phyloP scores from a whole-genome alignment of 2,888 invertebrate species.

The Trachelus iudaicus region DNA sequence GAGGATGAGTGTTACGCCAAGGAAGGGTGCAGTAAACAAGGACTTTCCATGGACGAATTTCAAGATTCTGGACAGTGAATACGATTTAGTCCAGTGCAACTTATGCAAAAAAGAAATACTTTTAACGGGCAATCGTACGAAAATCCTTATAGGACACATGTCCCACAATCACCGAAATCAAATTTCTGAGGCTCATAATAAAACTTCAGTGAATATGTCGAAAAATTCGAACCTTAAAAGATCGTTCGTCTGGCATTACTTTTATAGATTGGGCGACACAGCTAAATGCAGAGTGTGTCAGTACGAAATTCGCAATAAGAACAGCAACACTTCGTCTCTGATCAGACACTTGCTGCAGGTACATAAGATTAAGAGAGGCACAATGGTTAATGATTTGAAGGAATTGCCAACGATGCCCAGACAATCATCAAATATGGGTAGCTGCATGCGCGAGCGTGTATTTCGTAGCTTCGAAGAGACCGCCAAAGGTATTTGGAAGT shows the following conservation, averaged over 20 bases:
- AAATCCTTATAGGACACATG: neutral
- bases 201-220: neutral
- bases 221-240: neutral
- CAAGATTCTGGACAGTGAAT: neutral
- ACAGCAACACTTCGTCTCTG: slow-evolving; percentile 13
- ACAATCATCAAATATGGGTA: slow-evolving; percentile 2
- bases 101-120: neutral
- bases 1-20: neutral
- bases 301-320: slow-evolving; percentile 5
- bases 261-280: slow-evolving; percentile 7
- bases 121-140: neutral
- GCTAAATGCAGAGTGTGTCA: slow-evolving; percentile 14
- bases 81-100: neutral
- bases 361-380: slow-evolving; percentile 4
- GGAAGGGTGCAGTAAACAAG: neutral
- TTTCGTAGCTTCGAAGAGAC: slow-evolving; percentile 3
- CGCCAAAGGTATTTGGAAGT: slow-evolving; percentile 1
- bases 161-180: neutral
- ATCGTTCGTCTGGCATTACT: slow-evolving; percentile 18
- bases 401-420: slow-evolving; percentile 7
- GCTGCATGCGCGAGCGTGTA: slow-evolving; percentile 7
- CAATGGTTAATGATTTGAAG: slow-evolving; percentile 1
- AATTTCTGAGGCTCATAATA: neutral
- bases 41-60: neutral
- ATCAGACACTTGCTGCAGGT: slow-evolving; percentile 12